Conservation (phyloP, 2,113 vertebrate species). For the Gymnogyps californianus region DNA sequence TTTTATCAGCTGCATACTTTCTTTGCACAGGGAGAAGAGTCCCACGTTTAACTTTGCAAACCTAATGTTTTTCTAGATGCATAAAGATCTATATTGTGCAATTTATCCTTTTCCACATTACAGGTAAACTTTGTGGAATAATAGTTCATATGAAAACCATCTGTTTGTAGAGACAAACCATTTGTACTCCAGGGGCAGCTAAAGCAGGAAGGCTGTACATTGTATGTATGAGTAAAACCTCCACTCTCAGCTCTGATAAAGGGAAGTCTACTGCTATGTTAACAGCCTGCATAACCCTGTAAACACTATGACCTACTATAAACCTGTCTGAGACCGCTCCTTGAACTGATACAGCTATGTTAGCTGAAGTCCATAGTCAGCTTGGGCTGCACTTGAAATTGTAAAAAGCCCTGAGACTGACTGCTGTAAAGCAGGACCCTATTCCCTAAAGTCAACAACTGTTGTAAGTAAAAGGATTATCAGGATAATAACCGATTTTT, state of each 20-base stretch:
- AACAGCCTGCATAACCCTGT: background rate
- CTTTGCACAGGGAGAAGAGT: background rate
- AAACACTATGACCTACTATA: too few relatives aligned
- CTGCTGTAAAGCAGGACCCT: background rate
- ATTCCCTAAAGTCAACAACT: background rate
- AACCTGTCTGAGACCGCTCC: background rate
- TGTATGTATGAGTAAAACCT: background rate
- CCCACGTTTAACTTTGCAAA: background rate
- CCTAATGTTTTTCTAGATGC: background rate
- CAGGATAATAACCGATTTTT: background rate
- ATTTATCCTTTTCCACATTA: background rate
- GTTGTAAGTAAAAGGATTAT: background rate
- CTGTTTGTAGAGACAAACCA: background rate
- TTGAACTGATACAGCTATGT: background rate
- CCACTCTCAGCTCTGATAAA: background rate
- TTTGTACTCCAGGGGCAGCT: background rate
- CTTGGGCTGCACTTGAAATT: background rate
- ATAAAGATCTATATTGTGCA: background rate
- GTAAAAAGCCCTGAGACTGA: background rate
- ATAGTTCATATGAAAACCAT: background rate
- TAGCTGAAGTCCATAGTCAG: background rate
- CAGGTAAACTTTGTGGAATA: background rate
- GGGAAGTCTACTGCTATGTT: background rate
- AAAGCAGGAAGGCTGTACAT: background rate
- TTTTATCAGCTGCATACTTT: background rate